Base-by-base conservation (phyloP, 2,888 invertebrate genomes). In the Cepaea hortensis region DNA sequence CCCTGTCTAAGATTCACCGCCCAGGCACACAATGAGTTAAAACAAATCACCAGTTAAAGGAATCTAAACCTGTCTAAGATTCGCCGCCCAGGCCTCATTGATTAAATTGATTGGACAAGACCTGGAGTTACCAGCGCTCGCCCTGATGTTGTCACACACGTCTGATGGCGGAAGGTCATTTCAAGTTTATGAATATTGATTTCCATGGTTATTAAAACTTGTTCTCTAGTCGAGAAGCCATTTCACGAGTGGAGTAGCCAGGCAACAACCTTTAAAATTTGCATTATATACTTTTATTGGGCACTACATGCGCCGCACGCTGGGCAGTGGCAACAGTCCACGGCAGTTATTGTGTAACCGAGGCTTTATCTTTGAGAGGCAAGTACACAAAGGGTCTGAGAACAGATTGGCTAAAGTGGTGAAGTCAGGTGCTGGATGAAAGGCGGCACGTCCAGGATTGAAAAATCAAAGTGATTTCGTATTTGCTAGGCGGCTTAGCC, bases 161-260 rank as follows among this genome's bases (percentile, higher is more conserved):
- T 82, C 72, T 82, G 82, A 82, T 61, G 72, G 72, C n/a, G 65
- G 84, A 62, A 75, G 84, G 84, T 84, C 84, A 84, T 84, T 84
- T 84, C 76, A 84, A 84, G 75, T 84, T 84, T 84, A 84, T 76
- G 65, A n/a, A 48, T 84, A 84, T 84, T 23, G 84, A 84, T 76
- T 18, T 3, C 65, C 65, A 3, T 35, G 46, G 76, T 76, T 76
- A 84, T 84, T 84, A 84, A 84, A 84, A 84, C 84, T 84, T 84
- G 62, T 76, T 3, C 55, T 65, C 76, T 62, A 23, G 84, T 62
- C 35, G 65, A 84, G 84, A 84, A 76, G 84, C 76, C 84, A 76
- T 84, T 84, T 76, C n/a, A 13, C 46, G 55, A 18, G 46, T 35
- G 46, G 46, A n/a, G 84, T 84, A 62, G 11, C 84, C 46, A 65